Base-by-base conservation (phyloP, 1,140 invertebrate species). In the Cydia strobilella region DNA sequence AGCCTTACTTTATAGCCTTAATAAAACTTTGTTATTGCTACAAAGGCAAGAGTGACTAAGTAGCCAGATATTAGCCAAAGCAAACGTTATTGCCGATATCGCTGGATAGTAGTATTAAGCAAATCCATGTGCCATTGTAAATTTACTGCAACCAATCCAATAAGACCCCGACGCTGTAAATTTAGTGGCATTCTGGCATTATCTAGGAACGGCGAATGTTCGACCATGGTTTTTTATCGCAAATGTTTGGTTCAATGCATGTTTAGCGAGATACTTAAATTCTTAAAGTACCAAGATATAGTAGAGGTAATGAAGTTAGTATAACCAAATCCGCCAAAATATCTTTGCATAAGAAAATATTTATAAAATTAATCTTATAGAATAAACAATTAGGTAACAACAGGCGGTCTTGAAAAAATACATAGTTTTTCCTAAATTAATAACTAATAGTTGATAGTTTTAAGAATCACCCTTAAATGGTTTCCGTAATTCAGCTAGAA, bases 71-170 rank as follows among this genome's bases (percentile, higher is more conserved):
- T 35, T n/a, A 18, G 27, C 23, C 10, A 27, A 66, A 69, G 27
- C 65, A 69, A 69, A 69, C 65, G 65, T 69, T 69, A 69, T 39
- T 69, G 65, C 65, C 31, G 10, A 39, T 18, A 69, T 42, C 27
- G 31, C n/a, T 69, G 9, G 27, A 9, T 65, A 65, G 65, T 35
- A n/a, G 63, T 39, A 69, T 69, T 69, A 42, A 39, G 65, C 31
- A 39, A 69, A 69, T 69, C 65, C 65, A 2, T 69, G 35, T 69
- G 65, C 65, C 65, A 69, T 39, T 9, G 65, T 69, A 69, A 69
- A 69, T 69, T 69, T 69, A 69, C 65, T 69, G 13, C 65, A 69
- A n/a, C 27, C 13, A 18, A 69, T 39, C 65, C 65, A 42, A 69
- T 69, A 69, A 69, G 27, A 35, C 65, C 63, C 31, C 31, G 35